phyloP scores from a whole-genome alignment of 2,797 vertebrate species.

The Poecilia gillii region DNA sequence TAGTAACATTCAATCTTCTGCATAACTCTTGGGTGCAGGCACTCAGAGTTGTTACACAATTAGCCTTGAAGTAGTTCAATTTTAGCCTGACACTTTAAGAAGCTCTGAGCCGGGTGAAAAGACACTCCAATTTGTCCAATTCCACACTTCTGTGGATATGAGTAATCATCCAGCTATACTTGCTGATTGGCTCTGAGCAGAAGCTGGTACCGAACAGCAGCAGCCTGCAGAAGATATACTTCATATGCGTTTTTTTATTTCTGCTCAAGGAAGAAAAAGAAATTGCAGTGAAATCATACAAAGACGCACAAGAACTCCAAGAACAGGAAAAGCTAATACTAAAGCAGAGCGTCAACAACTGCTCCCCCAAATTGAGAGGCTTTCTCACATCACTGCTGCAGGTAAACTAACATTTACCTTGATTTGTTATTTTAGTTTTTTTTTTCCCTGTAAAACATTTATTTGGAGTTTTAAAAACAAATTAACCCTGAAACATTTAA shows the following conservation, averaged over 20 bases:
- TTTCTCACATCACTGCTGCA: constrained; percentile 1
- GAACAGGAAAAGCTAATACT: constrained; percentile 12
- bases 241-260: constrained; percentile 27
- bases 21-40: constrained; percentile 68
- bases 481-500: background rate
- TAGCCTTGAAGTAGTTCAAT: constrained; percentile 70
- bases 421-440: background rate
- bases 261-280: constrained; percentile 24
- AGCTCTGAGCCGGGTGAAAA: constrained; percentile 63
- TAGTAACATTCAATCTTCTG: constrained; percentile 69
- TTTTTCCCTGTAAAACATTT: background rate
- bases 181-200: constrained; percentile 70
- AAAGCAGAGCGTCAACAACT: constrained; percentile 14
- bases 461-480: background rate
- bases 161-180: constrained; percentile 68
- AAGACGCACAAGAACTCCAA: constrained; percentile 13
- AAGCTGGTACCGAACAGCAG: constrained; percentile 45
- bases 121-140: constrained; percentile 72
- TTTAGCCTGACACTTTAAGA: constrained; percentile 67
- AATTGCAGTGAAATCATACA: constrained; percentile 17
- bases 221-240: constrained; percentile 32
- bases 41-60: constrained; percentile 73
- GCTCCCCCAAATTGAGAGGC: background rate
- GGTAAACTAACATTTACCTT: background rate
- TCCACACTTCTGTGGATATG: constrained; percentile 69